Conservation (phyloP, 2,797 vertebrate genomes). For the Microctenopoma lineatum region DNA sequence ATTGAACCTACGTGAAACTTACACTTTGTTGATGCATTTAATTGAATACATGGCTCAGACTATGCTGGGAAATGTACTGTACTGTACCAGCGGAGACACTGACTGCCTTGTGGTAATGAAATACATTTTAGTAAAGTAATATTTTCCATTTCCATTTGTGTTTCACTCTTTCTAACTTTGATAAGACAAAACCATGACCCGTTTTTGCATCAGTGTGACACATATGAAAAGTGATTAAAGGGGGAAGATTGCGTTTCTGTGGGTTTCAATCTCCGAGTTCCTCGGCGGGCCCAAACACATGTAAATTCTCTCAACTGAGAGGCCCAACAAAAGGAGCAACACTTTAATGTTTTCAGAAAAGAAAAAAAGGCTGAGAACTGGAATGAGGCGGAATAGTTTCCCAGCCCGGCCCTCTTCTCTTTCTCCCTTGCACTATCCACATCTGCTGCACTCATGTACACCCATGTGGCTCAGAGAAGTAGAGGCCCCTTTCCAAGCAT, state of each 20-base stretch:
- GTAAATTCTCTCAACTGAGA: conserved; percentile 65
- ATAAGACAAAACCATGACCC: background rate
- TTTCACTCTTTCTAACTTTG: background rate
- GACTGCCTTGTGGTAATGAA: background rate
- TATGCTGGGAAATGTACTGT: background rate
- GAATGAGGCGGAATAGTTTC: conserved; percentile 80
- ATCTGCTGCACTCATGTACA: conserved; percentile 87
- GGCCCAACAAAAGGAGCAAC: conserved; percentile 75
- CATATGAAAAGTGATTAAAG: background rate
- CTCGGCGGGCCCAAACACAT: conserved; percentile 45
- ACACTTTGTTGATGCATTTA: too few relatives aligned
- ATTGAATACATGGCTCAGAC: too few relatives aligned
- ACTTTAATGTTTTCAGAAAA: conserved; percentile 67
- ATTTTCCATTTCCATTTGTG: background rate
- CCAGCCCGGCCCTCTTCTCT: conserved; percentile 67
- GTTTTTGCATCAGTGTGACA: background rate
- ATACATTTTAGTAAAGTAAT: background rate
- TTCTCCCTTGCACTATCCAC: conserved; percentile 73
- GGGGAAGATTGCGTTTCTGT: conserved; percentile 4
- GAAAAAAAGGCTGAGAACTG: conserved; percentile 62
- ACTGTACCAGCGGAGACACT: background rate
- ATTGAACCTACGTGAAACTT: background rate
- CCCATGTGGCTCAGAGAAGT: conserved; percentile 75
- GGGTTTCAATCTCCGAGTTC: conserved; percentile 37
- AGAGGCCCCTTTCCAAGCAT: conserved; percentile 74